Base-by-base conservation (phyloP, 2,888 invertebrate species). In the Drosophila nigritarsus region DNA sequence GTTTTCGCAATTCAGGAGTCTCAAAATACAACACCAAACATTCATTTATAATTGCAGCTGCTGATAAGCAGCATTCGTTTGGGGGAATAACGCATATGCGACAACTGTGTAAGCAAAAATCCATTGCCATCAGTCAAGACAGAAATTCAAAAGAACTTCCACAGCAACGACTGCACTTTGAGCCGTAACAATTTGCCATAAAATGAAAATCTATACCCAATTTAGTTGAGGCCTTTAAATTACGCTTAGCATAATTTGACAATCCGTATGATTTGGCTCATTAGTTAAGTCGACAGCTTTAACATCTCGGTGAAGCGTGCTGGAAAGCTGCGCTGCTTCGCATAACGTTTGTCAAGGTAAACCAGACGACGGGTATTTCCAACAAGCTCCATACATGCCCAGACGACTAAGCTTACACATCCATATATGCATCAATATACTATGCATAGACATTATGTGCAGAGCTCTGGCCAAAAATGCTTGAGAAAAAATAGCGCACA, bases 291-390 rank as follows among this genome's bases (percentile, higher is more conserved):
- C 45, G 15, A 15, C 24, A 30, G 50, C 59, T 63, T 50, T 40
- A 61, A 50, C 69, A 69, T 55, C 49, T 51, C 60, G 58, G 65
- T 75, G 81, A 69, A 80, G 61, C 64, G 65, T 74, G 80, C 87
- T 87, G 85, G 65, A 82, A 82, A 82, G 77, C 72, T 59, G 53
- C 60, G 65, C 56, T 63, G 45, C 32, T 36, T 34, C 15, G 29
- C 48, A 27, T 60, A 51, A 32, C 53, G 63, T 53, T 70, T 77
- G 77, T 66, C 80, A 80, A 80, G 79, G 79, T 74, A 27, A 80
- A 80, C 79, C 60, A 68, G 74, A 38, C 50, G 30, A 50, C 65
- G 36, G 61, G 60, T 63, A 70, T 68, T 76, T 66, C 64, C 76
- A 79, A 59, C 38, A 45, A 63, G 24, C 67, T 50, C 48, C 61